A percentile compares a stretch with the other conserved stretches of the same genome.
Conservation (phyloP, 2,888 invertebrate species). For the Empis livida region DNA sequence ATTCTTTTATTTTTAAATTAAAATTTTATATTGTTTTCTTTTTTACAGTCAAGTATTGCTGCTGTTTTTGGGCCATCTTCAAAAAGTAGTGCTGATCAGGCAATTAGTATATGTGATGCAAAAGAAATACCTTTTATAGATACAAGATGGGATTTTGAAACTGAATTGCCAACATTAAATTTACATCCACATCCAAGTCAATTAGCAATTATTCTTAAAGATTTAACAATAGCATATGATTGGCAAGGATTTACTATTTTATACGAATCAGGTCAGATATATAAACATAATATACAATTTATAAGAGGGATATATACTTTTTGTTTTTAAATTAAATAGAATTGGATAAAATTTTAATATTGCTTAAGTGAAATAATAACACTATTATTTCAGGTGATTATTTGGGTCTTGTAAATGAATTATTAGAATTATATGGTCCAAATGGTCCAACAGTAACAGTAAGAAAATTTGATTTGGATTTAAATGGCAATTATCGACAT, state of each 20-base stretch:
- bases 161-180: slow-evolving; percentile 45
- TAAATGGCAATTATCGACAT: slow-evolving; percentile 52
- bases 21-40: too few relatives aligned
- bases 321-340: too few relatives aligned
- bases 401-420: slow-evolving; percentile 54
- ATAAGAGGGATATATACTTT: too few relatives aligned
- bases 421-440: slow-evolving; percentile 51
- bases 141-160: slow-evolving; percentile 53
- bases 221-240: slow-evolving; percentile 55
- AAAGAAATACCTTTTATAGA: slow-evolving; percentile 79
- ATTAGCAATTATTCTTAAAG: slow-evolving; percentile 48
- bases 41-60: slow-evolving; percentile 49
- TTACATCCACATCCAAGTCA: slow-evolving; percentile 55
- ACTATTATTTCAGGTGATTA: slow-evolving; percentile 32
- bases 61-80: slow-evolving; percentile 74
- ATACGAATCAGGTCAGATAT: slow-evolving; percentile 26
- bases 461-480: slow-evolving; percentile 48
- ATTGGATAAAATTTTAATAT: too few relatives aligned
- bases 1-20: too few relatives aligned
- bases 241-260: slow-evolving; percentile 82
- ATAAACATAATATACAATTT: too few relatives aligned
- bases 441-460: slow-evolving; percentile 45
- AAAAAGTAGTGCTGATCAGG: slow-evolving; percentile 52
- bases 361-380: too few relatives aligned
- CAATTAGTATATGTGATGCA: slow-evolving; percentile 68